These are phyloP conservation scores for Ligdia adustata DNA, from an alignment of 2,888 invertebrate species.

Conservation along the genomic window DNA sequence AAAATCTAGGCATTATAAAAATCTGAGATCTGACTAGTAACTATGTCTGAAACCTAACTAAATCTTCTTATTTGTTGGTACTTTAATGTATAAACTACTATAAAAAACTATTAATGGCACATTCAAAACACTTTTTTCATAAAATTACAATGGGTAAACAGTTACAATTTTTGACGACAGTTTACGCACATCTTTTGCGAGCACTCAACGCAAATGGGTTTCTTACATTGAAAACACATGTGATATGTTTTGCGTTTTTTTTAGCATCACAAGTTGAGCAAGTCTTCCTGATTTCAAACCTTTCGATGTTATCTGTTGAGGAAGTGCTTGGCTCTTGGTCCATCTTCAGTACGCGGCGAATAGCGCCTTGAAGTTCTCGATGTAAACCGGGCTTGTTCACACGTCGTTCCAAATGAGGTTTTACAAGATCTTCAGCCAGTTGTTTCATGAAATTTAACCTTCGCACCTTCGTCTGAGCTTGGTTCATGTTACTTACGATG, in stretches of 20 bases:
- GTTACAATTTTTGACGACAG: conserved; percentile 11
- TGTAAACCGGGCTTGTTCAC: conserved; percentile 7
- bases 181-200: conserved; percentile 21
- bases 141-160: conserved; percentile 18
- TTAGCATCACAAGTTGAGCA: conserved; percentile 12
- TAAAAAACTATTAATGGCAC: conserved; percentile 17
- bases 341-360: conserved; percentile 17
- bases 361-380: conserved; percentile 14
- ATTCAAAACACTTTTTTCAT: conserved; percentile 14
- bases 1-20: background rate
- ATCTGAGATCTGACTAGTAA: conserved; percentile 1
- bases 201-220: conserved; percentile 17
- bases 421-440: conserved; percentile 17
- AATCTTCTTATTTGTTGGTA: conserved; percentile 10
- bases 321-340: background rate
- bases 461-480: conserved; percentile 11
- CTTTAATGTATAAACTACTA: conserved; percentile 14
- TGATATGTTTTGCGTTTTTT: conserved; percentile 15
- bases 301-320: conserved; percentile 5
- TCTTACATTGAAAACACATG: conserved; percentile 20
- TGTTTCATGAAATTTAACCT: conserved; percentile 19
- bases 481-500: conserved; percentile 2
- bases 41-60: conserved; percentile 10
- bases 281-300: conserved; percentile 13
- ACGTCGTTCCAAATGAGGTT: background rate